phyloP scores from a whole-genome alignment of 92 coral and sea anemone species.

The Nematostella vectensis region DNA sequence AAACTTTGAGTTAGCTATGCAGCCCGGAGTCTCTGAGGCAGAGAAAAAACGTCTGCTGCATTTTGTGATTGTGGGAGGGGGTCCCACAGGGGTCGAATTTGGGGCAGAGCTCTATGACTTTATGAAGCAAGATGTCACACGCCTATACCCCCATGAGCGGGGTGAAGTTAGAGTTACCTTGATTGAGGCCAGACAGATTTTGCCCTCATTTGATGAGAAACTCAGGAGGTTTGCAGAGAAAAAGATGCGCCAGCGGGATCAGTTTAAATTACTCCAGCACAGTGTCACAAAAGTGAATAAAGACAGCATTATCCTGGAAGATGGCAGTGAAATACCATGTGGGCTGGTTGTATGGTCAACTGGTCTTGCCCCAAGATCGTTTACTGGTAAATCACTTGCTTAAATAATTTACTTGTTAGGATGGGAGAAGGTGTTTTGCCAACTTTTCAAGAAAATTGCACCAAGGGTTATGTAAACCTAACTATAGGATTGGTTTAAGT shows the following conservation, averaged over 20 bases:
- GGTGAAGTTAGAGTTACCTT: constrained; percentile 77
- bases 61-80: constrained; percentile 97
- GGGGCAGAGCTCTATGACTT: constrained; percentile 98
- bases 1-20: constrained; percentile 94
- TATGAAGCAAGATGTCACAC: constrained; percentile 81
- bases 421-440: too few species aligned
- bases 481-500: too few species aligned
- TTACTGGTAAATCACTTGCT: constrained; percentile 75
- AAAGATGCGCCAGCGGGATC: constrained; percentile 82
- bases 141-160: constrained; percentile 79
- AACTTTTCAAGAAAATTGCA: too few species aligned
- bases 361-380: constrained; percentile 88
- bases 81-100: constrained; percentile 98
- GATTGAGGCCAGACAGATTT: constrained; percentile 85
- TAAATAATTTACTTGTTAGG: too few species aligned
- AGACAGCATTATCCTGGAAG: constrained; percentile 63
- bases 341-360: constrained; percentile 98
- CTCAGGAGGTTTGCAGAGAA: constrained; percentile 80
- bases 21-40: constrained; percentile 69
- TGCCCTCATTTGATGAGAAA: constrained; percentile 94
- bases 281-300: constrained; percentile 73
- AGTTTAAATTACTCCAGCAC: constrained; percentile 73
- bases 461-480: too few species aligned
- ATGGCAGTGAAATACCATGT: constrained; percentile 72
- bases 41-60: constrained; percentile 78